Evolutionary conservation across 2,888 invertebrate species (phyloP), one percentile per base, ranked within the genome.

Genomic region (Chromoteleia sp.): DNA sequence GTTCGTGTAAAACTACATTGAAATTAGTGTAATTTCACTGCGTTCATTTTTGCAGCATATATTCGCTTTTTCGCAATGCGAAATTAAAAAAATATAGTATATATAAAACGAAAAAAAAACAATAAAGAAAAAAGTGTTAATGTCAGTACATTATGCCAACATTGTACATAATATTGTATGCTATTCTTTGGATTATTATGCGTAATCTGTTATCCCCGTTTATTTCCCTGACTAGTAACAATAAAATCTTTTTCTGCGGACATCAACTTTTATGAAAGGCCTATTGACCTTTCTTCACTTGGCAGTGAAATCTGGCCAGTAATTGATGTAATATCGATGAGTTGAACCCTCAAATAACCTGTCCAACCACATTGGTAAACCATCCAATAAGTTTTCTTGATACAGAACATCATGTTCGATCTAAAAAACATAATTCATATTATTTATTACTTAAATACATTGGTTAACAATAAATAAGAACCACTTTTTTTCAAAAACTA

Each of bases 241-340:
- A 59, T 63, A 59, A 43, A 56, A 75, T 65, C 12, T 29, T 65
- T 39, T 58, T 61, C 39, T 29, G 1, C 33, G 19, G 56, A 45
- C 43, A 70, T 45, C 25, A 56, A 33, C 8, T 61, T 45, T 76
- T 15, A 41, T 21, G 19, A 68, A 65, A 54, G 59, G 29, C 12
- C 15, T 0, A 2, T 1, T 33, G 8, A 8, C 4, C 14, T 45
- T 54, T 74, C 75, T 85, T 93, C 95, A 96, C 93, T 96, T 96
- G 89, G 95, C 95, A 84, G 96, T 95, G 94, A 97, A 98, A 90
- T 98, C 97, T n/a, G 99, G 99, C 99, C 99, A 99, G 92, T 98
- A 98, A 92, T 98, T 98, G 87, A 99, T 95, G 92, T 97, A 96
- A 93, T 98, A 99, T 86, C 98, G 96, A 91, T 97, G 97, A 4